A percentile compares a stretch with the other conserved stretches of the same genome.
phyloP scores from a whole-genome alignment of 2,888 invertebrate species.

The Eudemis profundana region DNA sequence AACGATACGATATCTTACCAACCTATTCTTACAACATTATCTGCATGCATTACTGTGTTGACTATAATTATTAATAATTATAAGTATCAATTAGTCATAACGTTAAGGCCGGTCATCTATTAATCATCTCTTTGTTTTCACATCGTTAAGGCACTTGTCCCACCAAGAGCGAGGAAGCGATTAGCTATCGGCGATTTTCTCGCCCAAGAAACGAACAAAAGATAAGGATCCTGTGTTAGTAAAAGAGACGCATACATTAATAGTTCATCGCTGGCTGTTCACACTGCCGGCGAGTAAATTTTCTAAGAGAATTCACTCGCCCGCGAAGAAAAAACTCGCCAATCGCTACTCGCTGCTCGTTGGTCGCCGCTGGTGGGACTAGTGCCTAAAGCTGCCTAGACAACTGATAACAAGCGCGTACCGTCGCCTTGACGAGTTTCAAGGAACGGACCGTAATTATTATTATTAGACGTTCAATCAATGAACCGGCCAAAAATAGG shows the following conservation, averaged over 20 bases:
- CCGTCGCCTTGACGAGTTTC: slow-evolving; percentile 29
- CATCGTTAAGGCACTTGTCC: too few relatives aligned
- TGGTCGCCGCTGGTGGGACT: too few relatives aligned
- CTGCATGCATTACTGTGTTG: slow-evolving; percentile 39
- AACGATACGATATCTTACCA: slow-evolving; percentile 68
- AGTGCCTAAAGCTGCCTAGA: slow-evolving; percentile 27
- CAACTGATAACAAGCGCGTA: slow-evolving; percentile 23
- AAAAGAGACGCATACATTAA: too few relatives aligned
- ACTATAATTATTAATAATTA: slow-evolving; percentile 32
- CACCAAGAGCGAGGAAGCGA: too few relatives aligned
- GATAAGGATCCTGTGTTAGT: too few relatives aligned
- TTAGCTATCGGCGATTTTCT: too few relatives aligned
- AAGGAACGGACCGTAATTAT: slow-evolving; percentile 34
- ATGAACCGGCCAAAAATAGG: slow-evolving; percentile 67
- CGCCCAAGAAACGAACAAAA: too few relatives aligned
- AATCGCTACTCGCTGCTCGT: too few relatives aligned
- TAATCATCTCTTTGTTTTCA: slow-evolving; percentile 42
- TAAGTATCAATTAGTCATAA: slow-evolving; percentile 26
- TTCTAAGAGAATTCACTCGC: too few relatives aligned
- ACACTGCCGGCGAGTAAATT: too few relatives aligned
- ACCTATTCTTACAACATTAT: slow-evolving; percentile 54
- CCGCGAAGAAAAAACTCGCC: too few relatives aligned
- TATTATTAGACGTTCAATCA: slow-evolving; percentile 44
- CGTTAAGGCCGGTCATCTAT: slow-evolving; percentile 43
- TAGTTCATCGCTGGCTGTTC: too few relatives aligned